Evolutionary conservation across 2,888 invertebrate genomes (phyloP).

Genomic region (Melanophora roralis): DNA sequence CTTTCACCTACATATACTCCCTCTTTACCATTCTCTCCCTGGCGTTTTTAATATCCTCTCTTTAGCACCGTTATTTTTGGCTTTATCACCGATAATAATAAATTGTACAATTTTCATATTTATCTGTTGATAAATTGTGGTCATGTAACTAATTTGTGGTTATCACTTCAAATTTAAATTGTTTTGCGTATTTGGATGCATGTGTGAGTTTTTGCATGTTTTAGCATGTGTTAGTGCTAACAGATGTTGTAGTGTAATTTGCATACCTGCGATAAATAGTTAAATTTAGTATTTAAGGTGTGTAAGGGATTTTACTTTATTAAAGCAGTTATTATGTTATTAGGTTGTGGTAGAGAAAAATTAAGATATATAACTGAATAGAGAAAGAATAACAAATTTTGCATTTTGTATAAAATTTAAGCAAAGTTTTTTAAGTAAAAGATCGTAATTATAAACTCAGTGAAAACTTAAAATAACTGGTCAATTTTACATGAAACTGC

Average conservation of each 20-base stretch:
- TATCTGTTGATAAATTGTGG: conserved; percentile 57
- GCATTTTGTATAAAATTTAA: no score
- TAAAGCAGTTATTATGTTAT: no score
- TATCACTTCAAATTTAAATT: conserved; percentile 54
- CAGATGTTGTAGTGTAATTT: not conserved
- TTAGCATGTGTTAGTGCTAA: not conserved
- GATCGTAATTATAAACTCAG: no score
- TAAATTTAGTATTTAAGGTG: not conserved
- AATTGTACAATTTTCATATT: conserved; percentile 61
- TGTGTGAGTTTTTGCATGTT: not conserved
- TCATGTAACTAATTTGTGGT: conserved; percentile 61
- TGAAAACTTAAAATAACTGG: no score
- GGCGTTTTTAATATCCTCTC: not conserved
- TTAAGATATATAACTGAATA: no score
- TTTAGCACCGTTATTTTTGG: conserved; percentile 23
- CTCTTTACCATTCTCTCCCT: not conserved
- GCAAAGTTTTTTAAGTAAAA: no score
- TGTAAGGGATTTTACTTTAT: no score
- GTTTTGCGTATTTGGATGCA: not conserved
- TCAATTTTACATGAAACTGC: no score
- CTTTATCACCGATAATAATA: conserved; percentile 57
- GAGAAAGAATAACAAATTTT: no score
- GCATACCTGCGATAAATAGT: not conserved
- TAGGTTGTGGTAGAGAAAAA: no score
- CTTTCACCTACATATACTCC: not conserved